Evolutionary conservation across 2,797 vertebrate genomes (phyloP), one percentile per base, ranked within the genome.

Genomic region (Darevskia mixta): DNA sequence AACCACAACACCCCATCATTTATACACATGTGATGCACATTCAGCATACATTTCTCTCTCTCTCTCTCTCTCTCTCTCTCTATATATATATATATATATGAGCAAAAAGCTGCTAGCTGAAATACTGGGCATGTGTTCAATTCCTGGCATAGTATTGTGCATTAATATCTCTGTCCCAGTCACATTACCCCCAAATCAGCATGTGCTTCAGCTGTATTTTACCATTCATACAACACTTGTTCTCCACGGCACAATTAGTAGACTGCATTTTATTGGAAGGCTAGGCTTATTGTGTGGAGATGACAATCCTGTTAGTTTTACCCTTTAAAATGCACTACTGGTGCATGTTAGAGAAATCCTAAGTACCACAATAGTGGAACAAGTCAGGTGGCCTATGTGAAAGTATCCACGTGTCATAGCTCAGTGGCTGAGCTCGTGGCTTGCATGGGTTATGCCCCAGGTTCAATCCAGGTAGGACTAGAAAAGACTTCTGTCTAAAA

Each of bases 1-100:
- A 95, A 95, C 93, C 92, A 88, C 94, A 95, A 96, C 94, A 95
- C 87, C 90, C 95, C 92, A 95, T 95, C 95, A 96, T 95, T 92
- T 93, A 96, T 95, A 92, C 88, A 92, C 94, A 90, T 43, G 85
- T 93, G 86, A 88, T 87, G 93, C 95, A 95, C 94, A 87, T 87
- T 85, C 83, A 91, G n/a, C 76, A 86, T 83, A 94, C 92, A 83
- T 88, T 61, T 9, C n/a, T 10, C 55, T 41, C 55, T 23, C n/a
- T 18, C 81, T 92, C 89, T 87, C 83, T 89, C 41, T 10, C 55
- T 43, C 55, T n/a, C n/a, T 18, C 81, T 92, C 89, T 87, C 83
- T 89, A 93, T 88, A 91, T 75, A 90, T 87, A 86, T 93, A 0
- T 86, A 82, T 94, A 89, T 82, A 41, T 41, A 41, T 32, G 29